A percentile compares a stretch with the other conserved stretches of the same genome.
Conservation (phyloP, 2,888 invertebrate species). For the Oeneis ivallda region DNA sequence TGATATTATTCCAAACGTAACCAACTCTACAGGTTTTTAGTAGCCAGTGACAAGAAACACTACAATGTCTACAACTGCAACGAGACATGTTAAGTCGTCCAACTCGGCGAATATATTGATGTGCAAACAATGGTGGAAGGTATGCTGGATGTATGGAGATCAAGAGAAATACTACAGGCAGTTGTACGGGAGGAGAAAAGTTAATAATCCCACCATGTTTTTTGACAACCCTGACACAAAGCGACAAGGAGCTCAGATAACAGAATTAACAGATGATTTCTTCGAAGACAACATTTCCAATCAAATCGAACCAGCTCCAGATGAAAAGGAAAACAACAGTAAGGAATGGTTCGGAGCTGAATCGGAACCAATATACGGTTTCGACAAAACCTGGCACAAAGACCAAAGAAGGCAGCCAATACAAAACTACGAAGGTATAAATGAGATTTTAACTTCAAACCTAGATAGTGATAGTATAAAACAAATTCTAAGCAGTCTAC, state of each 20-base stretch:
- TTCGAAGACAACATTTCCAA: constrained; percentile 61
- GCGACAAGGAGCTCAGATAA: constrained; percentile 75
- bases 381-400: constrained; percentile 70
- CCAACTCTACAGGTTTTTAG: constrained; percentile 31
- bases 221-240: constrained; percentile 64
- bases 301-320: constrained; percentile 70
- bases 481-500: constrained; percentile 73
- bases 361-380: constrained; percentile 70
- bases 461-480: constrained; percentile 67
- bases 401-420: constrained; percentile 80
- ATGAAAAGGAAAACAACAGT: constrained; percentile 48
- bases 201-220: constrained; percentile 64
- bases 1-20: constrained; percentile 34
- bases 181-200: constrained; percentile 85
- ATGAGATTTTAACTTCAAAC: constrained; percentile 61
- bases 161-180: constrained; percentile 93
- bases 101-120: constrained; percentile 88
- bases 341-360: constrained; percentile 59
- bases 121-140: constrained; percentile 95
- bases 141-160: constrained; percentile 93
- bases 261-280: constrained; percentile 76
- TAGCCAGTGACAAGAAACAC: constrained; percentile 41
- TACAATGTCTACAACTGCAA: constrained; percentile 78
- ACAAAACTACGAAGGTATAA: constrained; percentile 69
- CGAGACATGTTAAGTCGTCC: constrained; percentile 75